Conservation (phyloP, 2,797 vertebrate genomes). For the Alosa sapidissima region DNA sequence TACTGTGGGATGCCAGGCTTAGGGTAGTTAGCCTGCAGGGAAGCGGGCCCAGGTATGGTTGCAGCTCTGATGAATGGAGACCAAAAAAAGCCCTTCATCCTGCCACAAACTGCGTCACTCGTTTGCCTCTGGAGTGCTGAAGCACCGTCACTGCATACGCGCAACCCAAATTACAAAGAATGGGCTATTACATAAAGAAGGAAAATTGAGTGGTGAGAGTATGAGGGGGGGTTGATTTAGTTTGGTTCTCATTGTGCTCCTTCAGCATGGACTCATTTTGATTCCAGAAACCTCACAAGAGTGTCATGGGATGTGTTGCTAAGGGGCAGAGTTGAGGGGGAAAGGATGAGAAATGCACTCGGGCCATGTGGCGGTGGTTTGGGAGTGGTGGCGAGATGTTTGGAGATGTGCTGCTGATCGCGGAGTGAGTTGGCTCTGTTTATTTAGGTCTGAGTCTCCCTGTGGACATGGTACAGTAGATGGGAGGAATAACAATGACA, state of each 20-base stretch:
- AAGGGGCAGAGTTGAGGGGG: not conserved
- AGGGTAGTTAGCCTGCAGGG: not conserved
- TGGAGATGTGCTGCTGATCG: constrained; percentile 65
- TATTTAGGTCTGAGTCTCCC: constrained; percentile 61
- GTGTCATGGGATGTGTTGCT: not conserved
- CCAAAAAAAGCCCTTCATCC: constrained; percentile 49
- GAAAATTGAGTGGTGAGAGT: constrained; percentile 6
- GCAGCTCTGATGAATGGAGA: constrained; percentile 6
- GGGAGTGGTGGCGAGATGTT: constrained; percentile 46
- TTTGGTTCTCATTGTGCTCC: not conserved
- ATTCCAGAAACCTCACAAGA: not conserved
- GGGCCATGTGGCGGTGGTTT: not conserved
- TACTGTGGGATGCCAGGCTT: not conserved
- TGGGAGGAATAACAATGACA: constrained; percentile 60
- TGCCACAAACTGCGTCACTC: constrained; percentile 65
- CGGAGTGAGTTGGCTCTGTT: constrained; percentile 63
- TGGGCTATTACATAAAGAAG: not conserved
- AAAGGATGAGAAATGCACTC: not conserved
- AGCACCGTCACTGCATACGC: constrained; percentile 54
- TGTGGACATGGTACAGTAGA: constrained; percentile 65
- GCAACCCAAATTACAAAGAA: constrained; percentile 62
- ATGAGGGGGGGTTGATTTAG: not conserved
- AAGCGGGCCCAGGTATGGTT: constrained; percentile 3
- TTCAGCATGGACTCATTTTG: not conserved
- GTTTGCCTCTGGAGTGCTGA: constrained; percentile 46